phyloP scores from a whole-genome alignment of 2,113 vertebrate genomes.

The Crypturellus undulatus region DNA sequence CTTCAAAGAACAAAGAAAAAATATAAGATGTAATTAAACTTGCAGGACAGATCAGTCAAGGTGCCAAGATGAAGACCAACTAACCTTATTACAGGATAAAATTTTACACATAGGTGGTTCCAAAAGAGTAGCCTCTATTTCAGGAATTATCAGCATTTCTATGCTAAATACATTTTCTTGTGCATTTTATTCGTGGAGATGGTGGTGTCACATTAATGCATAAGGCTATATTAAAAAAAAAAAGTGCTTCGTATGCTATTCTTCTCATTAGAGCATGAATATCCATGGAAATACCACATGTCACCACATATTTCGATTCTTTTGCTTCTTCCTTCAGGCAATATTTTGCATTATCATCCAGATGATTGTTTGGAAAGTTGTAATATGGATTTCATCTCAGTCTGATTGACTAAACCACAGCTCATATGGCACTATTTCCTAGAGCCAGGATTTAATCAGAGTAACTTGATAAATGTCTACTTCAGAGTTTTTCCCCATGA shows the following conservation, averaged over 20 bases:
- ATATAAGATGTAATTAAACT: neutral
- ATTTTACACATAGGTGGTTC: neutral
- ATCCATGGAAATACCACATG: neutral
- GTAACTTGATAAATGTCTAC: slow-evolving; percentile 45
- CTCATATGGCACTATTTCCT: slow-evolving; percentile 37
- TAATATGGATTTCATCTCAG: slow-evolving; percentile 57
- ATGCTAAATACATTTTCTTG: neutral
- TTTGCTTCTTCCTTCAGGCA: slow-evolving; percentile 24
- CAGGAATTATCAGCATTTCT: neutral
- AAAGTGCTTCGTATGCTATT: neutral
- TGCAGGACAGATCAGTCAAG: neutral
- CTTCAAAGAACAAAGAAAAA: neutral
- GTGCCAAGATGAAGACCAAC: neutral
- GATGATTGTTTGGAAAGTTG: slow-evolving; percentile 60
- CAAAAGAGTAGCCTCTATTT: neutral
- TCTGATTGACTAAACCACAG: slow-evolving; percentile 50
- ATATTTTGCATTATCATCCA: slow-evolving; percentile 49
- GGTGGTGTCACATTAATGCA: neutral
- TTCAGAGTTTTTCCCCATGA: neutral
- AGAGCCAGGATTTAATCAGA: slow-evolving; percentile 60
- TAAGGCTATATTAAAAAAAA: neutral
- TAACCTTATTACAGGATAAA: neutral
- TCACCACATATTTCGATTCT: slow-evolving; percentile 29
- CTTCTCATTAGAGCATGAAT: slow-evolving; percentile 11
- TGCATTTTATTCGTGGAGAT: accelerated